Evolutionary conservation across 2,113 vertebrate species (phyloP).

Genomic region (Lichenostomus cassidix): DNA sequence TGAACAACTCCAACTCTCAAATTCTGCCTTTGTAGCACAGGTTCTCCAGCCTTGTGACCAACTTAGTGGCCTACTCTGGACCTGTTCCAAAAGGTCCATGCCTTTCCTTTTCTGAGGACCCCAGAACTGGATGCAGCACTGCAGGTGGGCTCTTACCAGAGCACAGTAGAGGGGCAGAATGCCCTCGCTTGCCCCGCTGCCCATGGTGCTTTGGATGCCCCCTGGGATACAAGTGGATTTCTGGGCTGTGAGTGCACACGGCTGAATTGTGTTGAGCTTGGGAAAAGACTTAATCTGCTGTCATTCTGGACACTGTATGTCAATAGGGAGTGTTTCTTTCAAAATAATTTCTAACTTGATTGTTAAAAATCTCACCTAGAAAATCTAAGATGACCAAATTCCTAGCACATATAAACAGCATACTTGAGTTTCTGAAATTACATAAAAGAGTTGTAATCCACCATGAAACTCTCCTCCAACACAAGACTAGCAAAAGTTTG

Average conservation of each 20-base stretch:
- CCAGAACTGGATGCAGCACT: background rate
- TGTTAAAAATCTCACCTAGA: background rate
- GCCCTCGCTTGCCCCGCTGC: background rate
- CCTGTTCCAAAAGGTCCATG: background rate
- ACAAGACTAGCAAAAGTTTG: background rate
- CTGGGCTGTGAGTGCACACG: accelerated
- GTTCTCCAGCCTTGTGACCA: background rate
- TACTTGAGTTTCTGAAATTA: background rate
- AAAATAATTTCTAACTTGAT: background rate
- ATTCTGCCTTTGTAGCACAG: background rate
- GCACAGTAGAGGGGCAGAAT: background rate
- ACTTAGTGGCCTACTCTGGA: background rate
- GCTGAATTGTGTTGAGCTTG: background rate
- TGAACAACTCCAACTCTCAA: background rate
- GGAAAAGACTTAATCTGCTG: background rate
- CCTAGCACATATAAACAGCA: background rate
- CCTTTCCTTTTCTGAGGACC: background rate
- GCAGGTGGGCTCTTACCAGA: background rate
- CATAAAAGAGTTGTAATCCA: background rate
- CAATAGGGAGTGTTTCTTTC: background rate
- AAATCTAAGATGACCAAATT: background rate
- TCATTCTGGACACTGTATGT: background rate
- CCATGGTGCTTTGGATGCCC: background rate
- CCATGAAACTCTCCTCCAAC: background rate
- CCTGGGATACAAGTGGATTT: background rate